Evolutionary conservation across 2,797 vertebrate genomes (phyloP).

Genomic region (Labeo calbasu): DNA sequence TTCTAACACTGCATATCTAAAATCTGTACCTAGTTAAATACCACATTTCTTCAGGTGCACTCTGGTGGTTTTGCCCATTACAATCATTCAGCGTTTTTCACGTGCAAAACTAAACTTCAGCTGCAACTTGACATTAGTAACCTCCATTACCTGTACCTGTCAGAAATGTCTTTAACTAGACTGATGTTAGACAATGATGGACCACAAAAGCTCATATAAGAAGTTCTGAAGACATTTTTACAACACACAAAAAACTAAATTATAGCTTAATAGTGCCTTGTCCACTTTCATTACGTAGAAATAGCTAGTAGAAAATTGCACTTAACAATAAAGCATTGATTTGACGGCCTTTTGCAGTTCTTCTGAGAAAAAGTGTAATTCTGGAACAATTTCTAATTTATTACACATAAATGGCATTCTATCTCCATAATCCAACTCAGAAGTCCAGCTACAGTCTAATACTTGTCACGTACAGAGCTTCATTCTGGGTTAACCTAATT

Average conservation of each 20-base stretch:
- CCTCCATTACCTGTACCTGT: neutral
- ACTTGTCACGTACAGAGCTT: neutral
- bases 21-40: neutral
- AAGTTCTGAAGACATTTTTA: constrained; percentile 11
- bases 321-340: constrained; percentile 9
- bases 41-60: neutral
- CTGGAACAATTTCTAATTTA: neutral
- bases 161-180: neutral
- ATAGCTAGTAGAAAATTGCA: constrained; percentile 1
- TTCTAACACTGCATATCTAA: neutral
- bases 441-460: neutral
- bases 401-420: neutral
- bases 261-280: neutral
- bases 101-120: neutral
- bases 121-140: neutral
- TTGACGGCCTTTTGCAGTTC: neutral
- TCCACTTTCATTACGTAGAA: constrained; percentile 2
- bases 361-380: constrained; percentile 7
- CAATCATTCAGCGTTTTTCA: neutral
- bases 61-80: neutral
- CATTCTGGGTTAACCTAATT: neutral
- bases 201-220: neutral
- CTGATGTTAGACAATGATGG: neutral
- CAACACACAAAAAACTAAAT: neutral
- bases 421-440: neutral